Evolutionary conservation across 2,113 vertebrate genomes (phyloP).

Genomic region (Xiphophorus couchianus): DNA sequence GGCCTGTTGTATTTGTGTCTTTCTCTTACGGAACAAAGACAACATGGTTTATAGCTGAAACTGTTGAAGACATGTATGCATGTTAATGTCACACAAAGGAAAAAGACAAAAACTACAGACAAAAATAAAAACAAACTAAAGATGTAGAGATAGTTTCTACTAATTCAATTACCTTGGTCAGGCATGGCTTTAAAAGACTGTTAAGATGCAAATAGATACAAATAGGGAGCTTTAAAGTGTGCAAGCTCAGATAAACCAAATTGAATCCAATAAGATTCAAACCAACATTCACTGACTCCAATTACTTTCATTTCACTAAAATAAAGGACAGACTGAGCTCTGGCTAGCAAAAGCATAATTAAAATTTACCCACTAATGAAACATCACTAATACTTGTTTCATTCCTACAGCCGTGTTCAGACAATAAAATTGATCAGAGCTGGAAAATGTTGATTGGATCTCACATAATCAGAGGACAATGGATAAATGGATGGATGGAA

Average conservation of each 20-base stretch:
- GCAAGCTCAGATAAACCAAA: slow-evolving; percentile 34
- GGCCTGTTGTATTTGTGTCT: slow-evolving; percentile 46
- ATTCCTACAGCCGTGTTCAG: not conserved
- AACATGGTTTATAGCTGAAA: slow-evolving; percentile 30
- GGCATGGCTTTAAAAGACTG: slow-evolving; percentile 58
- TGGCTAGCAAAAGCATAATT: not conserved
- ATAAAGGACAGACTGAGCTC: slow-evolving; percentile 13
- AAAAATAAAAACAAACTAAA: slow-evolving; percentile 13
- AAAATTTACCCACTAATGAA: not conserved
- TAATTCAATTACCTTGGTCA: slow-evolving; percentile 39
- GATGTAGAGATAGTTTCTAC: slow-evolving; percentile 3
- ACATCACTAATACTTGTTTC: not conserved
- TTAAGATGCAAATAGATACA: slow-evolving; percentile 61
- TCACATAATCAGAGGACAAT: not conserved
- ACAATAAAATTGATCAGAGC: not conserved
- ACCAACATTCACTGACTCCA: slow-evolving; percentile 45
- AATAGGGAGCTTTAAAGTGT: slow-evolving; percentile 45
- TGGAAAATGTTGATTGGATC: not conserved
- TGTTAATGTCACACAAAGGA: slow-evolving; percentile 13
- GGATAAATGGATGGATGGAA: too few species aligned
- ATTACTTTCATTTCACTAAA: slow-evolving; percentile 36
- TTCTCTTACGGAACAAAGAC: slow-evolving; percentile 53
- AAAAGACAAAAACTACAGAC: not conserved
- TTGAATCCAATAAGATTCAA: slow-evolving; percentile 51
- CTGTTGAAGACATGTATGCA: slow-evolving; percentile 12